Percentiles rank a stretch among this genome's conserved stretches.
These are phyloP conservation scores for Rostratula benghalensis DNA, from an alignment of 2,113 vertebrate genomes.

Conservation along the genomic window DNA sequence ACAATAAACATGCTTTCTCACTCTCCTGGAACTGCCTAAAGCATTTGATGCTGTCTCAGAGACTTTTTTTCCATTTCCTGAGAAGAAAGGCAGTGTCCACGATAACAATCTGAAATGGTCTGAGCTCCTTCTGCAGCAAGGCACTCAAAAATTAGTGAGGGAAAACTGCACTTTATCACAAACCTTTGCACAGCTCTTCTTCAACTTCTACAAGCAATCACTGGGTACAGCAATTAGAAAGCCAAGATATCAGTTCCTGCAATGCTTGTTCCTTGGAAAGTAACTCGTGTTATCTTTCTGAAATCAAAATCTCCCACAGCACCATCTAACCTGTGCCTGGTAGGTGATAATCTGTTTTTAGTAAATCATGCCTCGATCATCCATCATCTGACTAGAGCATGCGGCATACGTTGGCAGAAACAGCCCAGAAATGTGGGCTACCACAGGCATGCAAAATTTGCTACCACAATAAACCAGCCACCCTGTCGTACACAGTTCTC, in stretches of 20 bases:
- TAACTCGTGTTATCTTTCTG: neutral
- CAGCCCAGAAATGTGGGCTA: neutral
- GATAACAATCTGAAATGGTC: neutral
- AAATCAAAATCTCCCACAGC: neutral
- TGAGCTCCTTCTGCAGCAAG: neutral
- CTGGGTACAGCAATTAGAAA: neutral
- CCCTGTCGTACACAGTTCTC: neutral
- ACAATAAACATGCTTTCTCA: neutral
- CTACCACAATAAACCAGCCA: neutral
- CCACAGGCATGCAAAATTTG: neutral
- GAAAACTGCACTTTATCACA: neutral
- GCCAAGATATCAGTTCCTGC: neutral
- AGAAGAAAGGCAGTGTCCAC: neutral
- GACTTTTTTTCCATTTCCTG: neutral
- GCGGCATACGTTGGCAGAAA: neutral
- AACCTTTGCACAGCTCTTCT: neutral
- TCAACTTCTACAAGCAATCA: neutral
- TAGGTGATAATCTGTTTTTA: neutral
- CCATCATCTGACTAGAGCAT: neutral
- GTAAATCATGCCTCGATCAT: neutral
- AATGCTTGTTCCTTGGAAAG: neutral
- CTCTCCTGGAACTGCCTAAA: neutral
- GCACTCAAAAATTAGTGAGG: neutral
- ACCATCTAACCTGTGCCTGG: neutral
- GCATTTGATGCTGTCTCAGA: neutral